A percentile compares a stretch with the other conserved stretches of the same genome.
Conservation (phyloP, 2,888 invertebrate species). For the Doris montereyensis region DNA sequence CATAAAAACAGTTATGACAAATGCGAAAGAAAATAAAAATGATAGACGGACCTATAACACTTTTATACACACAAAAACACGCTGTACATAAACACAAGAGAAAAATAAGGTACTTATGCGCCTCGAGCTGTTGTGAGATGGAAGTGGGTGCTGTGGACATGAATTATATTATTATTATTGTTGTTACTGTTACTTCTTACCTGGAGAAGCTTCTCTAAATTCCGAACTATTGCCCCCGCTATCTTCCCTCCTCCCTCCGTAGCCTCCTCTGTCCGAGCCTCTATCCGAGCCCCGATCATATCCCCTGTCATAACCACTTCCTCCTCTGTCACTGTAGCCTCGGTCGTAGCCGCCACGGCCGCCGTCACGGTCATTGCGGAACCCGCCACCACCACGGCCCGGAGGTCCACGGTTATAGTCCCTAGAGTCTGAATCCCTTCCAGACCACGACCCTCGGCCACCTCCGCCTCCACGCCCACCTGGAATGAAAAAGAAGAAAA, state of each 20-base stretch:
- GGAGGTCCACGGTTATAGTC: conserved; percentile 3
- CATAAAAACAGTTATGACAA: too few relatives aligned
- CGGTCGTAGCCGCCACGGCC: conserved; percentile 1
- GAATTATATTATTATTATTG: too few relatives aligned
- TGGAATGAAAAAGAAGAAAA: not conserved
- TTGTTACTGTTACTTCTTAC: too few relatives aligned
- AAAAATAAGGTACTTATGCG: too few relatives aligned
- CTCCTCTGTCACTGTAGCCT: conserved; percentile 5
- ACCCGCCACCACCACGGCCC: conserved; percentile 24
- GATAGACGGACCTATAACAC: too few relatives aligned
- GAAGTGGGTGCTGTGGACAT: not conserved
- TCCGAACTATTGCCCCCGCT: conserved; percentile 56
- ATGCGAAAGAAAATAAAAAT: too few relatives aligned
- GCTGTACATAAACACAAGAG: too few relatives aligned
- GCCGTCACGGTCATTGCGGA: conserved; percentile 16
- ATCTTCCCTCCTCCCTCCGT: conserved; percentile 52
- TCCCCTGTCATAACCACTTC: not conserved
- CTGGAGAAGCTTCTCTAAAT: conserved; percentile 69
- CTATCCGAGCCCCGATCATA: not conserved
- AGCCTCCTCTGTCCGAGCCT: conserved; percentile 43
- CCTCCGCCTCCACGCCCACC: conserved; percentile 13
- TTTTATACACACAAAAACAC: too few relatives aligned
- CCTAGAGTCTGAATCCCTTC: conserved; percentile 20
- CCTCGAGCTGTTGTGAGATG: not conserved
- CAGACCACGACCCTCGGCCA: too few relatives aligned